These are phyloP conservation scores for Cichlasoma orientale DNA, from an alignment of 2,797 vertebrate genomes.

Conservation along the genomic window DNA sequence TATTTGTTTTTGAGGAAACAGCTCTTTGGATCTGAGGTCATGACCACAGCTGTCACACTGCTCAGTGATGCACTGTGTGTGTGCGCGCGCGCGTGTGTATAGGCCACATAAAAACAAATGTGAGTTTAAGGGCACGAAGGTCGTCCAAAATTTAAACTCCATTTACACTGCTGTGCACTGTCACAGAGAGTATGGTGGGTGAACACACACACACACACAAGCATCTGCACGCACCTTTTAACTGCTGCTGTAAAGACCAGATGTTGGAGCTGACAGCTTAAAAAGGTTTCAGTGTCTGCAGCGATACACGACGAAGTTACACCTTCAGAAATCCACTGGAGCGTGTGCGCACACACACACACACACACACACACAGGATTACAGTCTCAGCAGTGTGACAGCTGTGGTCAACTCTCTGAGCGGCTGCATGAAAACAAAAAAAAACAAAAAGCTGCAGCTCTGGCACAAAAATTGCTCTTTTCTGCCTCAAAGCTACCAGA, in stretches of 20 bases:
- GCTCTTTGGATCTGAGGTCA: constrained; percentile 55
- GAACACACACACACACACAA: constrained; percentile 24
- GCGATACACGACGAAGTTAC: constrained; percentile 36
- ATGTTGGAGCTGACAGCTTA: constrained; percentile 67
- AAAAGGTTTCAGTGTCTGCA: constrained; percentile 62
- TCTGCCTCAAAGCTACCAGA: not conserved
- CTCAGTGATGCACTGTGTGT: constrained; percentile 20
- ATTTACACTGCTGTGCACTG: constrained; percentile 48
- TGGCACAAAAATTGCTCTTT: constrained; percentile 8
- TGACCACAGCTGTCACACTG: constrained; percentile 61
- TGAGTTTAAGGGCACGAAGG: constrained; percentile 46
- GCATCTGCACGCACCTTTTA: constrained; percentile 21
- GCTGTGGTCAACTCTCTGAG: constrained; percentile 47
- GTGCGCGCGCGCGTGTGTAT: not conserved
- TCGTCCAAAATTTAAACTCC: constrained; percentile 58
- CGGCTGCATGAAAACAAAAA: constrained; percentile 8
- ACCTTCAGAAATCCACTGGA: constrained; percentile 45
- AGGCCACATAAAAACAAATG: not conserved
- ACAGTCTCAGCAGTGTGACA: constrained; percentile 42
- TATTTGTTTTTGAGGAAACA: constrained; percentile 33
- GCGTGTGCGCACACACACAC: not conserved
- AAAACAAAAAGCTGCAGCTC: constrained; percentile 7
- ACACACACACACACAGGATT: constrained; percentile 4
- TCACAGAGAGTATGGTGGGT: constrained; percentile 36
- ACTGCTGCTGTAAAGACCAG: constrained; percentile 32